Evolutionary conservation across 1,140 invertebrate species (phyloP), one percentile per base, ranked within the genome.

Genomic region (Linepithema humile): DNA sequence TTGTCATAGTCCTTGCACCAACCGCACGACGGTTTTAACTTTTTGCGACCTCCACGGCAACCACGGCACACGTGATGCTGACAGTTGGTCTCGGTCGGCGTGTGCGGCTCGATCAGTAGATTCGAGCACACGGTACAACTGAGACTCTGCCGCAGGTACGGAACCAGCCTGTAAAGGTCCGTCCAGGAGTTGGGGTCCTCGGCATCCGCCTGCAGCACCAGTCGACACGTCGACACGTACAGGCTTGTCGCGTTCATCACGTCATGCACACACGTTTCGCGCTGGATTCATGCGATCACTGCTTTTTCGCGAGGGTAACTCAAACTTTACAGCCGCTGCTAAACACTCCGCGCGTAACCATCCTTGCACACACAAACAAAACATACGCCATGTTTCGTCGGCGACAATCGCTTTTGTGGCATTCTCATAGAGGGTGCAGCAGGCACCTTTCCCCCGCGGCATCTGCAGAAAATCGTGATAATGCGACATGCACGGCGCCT

Each of bases 101-200:
- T 96, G 91, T 97, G 97, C 1, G 98, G 98, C 92, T 97, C 96
- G 62, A 96, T 96, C 59, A 98, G 94, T 75, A 98, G 95, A 91
- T 97, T 97, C 72, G 97, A 96, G 93, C 98, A 98, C 48, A 98
- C 98, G 74, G 97, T 97, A 94, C 98, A 98, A 82, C 97, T 97
- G 80, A 99, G 95, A 86, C 97, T 97, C 93, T 98, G 97, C 53
- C 98, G 95, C 89, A 98, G 95, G 93, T 97, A 97, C 1, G 97
- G 97, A 82, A 98, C 95, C 85, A 98, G 95, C 83, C 97, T 95
- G 94, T 97, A 97, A 67, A 99, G 94, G 94, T 98, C 97, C 60
- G 96, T 95, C 96, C 97, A 97, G 38, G 96, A 96, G 78, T 95
- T 95, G 53, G 96, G 96, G 93, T 97, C 96, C 78, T 96, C 96